Percentiles rank a stretch among this genome's conserved stretches.
These are phyloP conservation scores for Thysanoteuthis rhombus DNA, from an alignment of 2,888 invertebrate species.

Conservation along the genomic window DNA sequence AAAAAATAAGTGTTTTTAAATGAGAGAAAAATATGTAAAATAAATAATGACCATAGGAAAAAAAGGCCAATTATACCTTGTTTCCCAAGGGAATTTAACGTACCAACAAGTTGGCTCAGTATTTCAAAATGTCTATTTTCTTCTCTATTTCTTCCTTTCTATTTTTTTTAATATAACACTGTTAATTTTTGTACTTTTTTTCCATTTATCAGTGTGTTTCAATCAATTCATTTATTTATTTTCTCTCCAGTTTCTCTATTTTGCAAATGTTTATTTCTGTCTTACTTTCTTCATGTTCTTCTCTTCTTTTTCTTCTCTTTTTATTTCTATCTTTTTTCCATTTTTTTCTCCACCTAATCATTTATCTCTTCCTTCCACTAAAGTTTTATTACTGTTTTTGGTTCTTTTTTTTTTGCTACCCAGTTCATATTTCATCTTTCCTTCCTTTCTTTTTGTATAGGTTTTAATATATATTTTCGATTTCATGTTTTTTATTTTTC, in stretches of 20 bases:
- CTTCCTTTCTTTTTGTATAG: neutral
- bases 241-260: neutral
- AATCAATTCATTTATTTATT: neutral
- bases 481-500: neutral
- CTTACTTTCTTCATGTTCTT: neutral
- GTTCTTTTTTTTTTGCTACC: neutral
- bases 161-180: neutral
- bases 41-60: neutral
- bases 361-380: neutral
- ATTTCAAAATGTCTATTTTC: neutral
- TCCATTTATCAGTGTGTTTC: neutral
- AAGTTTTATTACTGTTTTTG: neutral
- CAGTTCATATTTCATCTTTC: neutral
- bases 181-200: too few relatives aligned
- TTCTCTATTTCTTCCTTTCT: neutral
- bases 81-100: neutral
- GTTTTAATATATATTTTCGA: neutral
- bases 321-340: neutral
- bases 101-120: slow-evolving; percentile 1
- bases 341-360: neutral
- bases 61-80: neutral
- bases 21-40: neutral
- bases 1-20: slow-evolving; percentile 12
- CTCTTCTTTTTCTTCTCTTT: neutral
- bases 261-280: neutral